Evolutionary conservation across 1,140 invertebrate species (phyloP).

Genomic region (Aleiodes sp.): DNA sequence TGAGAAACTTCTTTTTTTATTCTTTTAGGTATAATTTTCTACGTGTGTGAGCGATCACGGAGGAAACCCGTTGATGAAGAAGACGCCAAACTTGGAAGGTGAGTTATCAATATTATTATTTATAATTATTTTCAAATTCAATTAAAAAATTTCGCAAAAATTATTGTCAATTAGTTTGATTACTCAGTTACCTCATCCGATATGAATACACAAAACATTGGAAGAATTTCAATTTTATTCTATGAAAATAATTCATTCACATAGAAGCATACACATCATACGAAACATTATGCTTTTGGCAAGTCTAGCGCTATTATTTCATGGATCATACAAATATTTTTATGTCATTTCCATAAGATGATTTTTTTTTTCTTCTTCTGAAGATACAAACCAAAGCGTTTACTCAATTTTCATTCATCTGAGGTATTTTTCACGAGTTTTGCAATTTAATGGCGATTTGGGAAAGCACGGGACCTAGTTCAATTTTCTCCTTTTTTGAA

Average conservation of each 20-base stretch:
- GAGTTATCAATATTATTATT: constrained; percentile 46
- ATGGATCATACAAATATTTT: constrained; percentile 43
- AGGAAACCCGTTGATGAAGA: constrained; percentile 78
- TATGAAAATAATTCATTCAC: constrained; percentile 26
- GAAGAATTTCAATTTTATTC: background rate
- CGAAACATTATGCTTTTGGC: constrained; percentile 63
- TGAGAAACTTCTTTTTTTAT: too few relatives aligned
- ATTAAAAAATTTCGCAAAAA: too few relatives aligned
- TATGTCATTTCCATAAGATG: constrained; percentile 14
- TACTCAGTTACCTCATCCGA: too few relatives aligned
- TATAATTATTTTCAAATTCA: background rate
- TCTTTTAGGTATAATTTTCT: constrained; percentile 74
- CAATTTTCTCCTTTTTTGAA: too few relatives aligned
- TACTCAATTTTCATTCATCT: too few relatives aligned
- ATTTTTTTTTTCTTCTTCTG: background rate
- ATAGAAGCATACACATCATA: constrained; percentile 41
- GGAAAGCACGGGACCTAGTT: too few relatives aligned
- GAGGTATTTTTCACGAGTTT: too few relatives aligned
- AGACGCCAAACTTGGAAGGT: constrained; percentile 84
- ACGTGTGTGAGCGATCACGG: constrained; percentile 73
- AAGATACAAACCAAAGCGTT: background rate
- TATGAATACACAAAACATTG: background rate
- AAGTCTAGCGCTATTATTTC: constrained; percentile 63
- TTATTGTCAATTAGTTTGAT: too few relatives aligned
- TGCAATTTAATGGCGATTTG: too few relatives aligned